Base-by-base conservation (phyloP, 2,888 invertebrate genomes). In the Drepanosiphum platanoidis region DNA sequence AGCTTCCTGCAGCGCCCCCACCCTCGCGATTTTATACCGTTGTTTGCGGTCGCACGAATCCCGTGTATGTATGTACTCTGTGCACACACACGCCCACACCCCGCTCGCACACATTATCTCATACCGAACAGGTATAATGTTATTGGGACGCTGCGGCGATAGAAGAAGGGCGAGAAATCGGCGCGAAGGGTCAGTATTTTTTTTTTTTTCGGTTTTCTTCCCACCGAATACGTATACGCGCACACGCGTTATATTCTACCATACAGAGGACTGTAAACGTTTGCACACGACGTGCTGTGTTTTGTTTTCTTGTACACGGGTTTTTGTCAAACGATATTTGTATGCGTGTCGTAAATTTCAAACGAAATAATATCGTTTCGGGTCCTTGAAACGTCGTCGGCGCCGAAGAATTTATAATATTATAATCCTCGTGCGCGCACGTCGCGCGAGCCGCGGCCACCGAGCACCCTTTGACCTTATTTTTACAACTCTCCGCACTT, bases 401-500 rank as follows among this genome's bases (percentile, higher is more conserved):
- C 70, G 34, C 52, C 70, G 70, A 2, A 70, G 30, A 58, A 80
- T 70, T 39, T 61, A 27, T 18, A 32, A 61, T 58, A 75, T 58
- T 61, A 78, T 78, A 68, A 68, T 52, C 15, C 34, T 75, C 22
- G 34, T 36, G 30, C 8, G 39, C 13, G 22, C 18, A 15, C 18
- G 0, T 34, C 18, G 42, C 32, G 11, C 30, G n/a, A 72, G 13
- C n/a, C 8, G 15, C 32, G 9, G 22, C 22, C 34, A 7, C 9
- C 27, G 3, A 1, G 1, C 68, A 52, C 80, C 70, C 52, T 36
- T 34, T 9, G 68, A 70, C 81, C 70, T 81, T 71, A 81, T 39
- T 58, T 81, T 71, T 71, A 81, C 81, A 32, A 32, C 81, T 61
- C 81, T 71, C 32, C 52, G n/a, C 81, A 81, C 81, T 81, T 81